phyloP scores from a whole-genome alignment of 2,888 invertebrate genomes.

The Eudemis profundana region DNA sequence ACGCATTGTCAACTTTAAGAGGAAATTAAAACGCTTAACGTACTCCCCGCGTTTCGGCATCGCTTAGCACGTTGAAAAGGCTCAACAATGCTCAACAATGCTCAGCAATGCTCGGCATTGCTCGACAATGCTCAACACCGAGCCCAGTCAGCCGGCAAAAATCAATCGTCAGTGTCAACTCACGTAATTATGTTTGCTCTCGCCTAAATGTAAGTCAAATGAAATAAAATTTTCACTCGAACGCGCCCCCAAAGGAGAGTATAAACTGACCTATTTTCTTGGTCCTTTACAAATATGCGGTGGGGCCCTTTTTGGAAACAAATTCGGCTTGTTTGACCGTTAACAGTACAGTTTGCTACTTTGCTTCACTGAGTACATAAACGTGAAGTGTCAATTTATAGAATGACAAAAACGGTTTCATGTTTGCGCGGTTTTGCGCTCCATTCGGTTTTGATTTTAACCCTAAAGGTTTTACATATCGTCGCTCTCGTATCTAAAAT shows the following conservation, averaged over 20 bases:
- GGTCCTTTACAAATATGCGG: conserved; percentile 46
- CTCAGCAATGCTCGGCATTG: conserved; percentile 13
- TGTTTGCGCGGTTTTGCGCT: conserved; percentile 2
- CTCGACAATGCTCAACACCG: background rate
- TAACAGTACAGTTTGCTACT: conserved; percentile 39
- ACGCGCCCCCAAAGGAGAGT: conserved; percentile 43
- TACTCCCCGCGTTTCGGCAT: conserved; percentile 18
- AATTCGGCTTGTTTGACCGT: conserved; percentile 41
- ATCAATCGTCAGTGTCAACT: conserved; percentile 45
- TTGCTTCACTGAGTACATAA: conserved; percentile 42
- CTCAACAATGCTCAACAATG: background rate
- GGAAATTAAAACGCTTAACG: conserved; percentile 32
- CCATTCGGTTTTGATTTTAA: background rate
- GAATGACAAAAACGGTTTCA: conserved; percentile 25
- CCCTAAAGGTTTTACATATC: background rate
- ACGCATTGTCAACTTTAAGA: conserved; percentile 23
- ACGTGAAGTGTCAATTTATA: conserved; percentile 39
- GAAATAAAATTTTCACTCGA: conserved; percentile 43
- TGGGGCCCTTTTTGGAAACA: conserved; percentile 40
- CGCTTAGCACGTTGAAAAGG: conserved; percentile 19
- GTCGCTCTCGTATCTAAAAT: too few relatives aligned
- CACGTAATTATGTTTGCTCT: conserved; percentile 59
- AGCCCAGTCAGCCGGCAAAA: conserved; percentile 36
- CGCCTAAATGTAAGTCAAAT: conserved; percentile 52
- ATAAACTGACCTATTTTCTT: conserved; percentile 45